Percentiles rank a stretch among this genome's conserved stretches.
These are phyloP conservation scores for Heliocidaris erythrogramma DNA, from an alignment of 35 echinoderm and acorn worm genomes.

Conservation along the genomic window DNA sequence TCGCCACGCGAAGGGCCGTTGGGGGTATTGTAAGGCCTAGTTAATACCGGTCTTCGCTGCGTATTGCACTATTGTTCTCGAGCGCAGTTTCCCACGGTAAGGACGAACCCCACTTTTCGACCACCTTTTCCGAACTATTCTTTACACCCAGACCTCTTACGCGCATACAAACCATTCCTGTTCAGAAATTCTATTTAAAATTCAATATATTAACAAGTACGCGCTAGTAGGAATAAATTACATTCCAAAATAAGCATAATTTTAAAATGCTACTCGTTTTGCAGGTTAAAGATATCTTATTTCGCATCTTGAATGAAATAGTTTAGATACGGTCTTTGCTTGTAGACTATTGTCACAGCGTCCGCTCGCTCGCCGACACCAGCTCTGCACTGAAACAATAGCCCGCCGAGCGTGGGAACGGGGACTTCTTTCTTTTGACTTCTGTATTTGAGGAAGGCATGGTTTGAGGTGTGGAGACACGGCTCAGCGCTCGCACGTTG, in stretches of 20 bases:
- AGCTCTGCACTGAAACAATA: background rate
- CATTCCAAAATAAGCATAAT: background rate
- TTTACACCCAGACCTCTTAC: background rate
- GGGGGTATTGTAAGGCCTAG: conserved; percentile 21
- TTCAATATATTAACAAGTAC: too few species aligned
- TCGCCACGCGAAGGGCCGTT: conserved; percentile 16
- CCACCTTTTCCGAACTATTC: background rate
- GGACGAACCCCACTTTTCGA: background rate
- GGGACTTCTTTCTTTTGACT: conserved; percentile 13
- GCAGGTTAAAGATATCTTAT: background rate
- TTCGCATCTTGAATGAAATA: background rate
- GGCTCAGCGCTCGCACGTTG: background rate
- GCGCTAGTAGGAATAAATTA: too few species aligned
- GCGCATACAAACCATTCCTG: background rate
- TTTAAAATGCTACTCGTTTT: background rate
- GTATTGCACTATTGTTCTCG: conserved; percentile 20
- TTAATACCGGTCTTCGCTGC: conserved; percentile 11
- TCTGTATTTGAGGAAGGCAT: background rate
- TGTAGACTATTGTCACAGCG: background rate
- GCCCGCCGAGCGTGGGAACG: conserved; percentile 9
- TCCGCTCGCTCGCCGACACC: background rate
- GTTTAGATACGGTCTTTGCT: background rate
- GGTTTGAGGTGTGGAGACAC: background rate
- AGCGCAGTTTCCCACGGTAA: conserved; percentile 33
- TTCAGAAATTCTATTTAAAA: background rate